Percentiles rank a stretch among this genome's conserved stretches.
Conservation (phyloP, 2,888 invertebrate species). For the Pollenia angustigena region DNA sequence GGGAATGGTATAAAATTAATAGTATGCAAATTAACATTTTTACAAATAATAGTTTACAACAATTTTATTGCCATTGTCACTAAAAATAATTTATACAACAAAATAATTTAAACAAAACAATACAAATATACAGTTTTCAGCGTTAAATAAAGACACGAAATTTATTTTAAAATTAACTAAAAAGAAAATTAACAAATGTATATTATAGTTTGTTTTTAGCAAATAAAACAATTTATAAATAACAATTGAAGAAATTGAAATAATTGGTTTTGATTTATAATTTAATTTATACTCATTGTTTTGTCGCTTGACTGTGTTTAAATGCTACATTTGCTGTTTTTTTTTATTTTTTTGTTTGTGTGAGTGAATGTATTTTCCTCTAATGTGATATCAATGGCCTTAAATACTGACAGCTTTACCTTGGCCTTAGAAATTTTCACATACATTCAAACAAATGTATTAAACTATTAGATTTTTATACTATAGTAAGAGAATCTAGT, state of each 20-base stretch:
- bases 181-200: constrained; percentile 12
- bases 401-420: constrained; percentile 78
- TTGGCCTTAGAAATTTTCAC: constrained; percentile 80
- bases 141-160: neutral
- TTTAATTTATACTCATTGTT: constrained; percentile 10
- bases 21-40: neutral
- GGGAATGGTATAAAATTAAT: too few relatives aligned
- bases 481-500: neutral
- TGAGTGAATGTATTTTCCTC: constrained; percentile 71
- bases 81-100: constrained; percentile 26
- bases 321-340: neutral
- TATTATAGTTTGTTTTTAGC: neutral
- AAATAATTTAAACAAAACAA: constrained; percentile 16
- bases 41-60: constrained; percentile 11
- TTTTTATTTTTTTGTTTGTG: neutral
- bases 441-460: constrained; percentile 47
- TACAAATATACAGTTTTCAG: constrained; percentile 16
- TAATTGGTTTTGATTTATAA: neutral
- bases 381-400: constrained; percentile 78
- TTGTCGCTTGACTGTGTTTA: neutral
- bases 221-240: constrained; percentile 22
- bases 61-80: constrained; percentile 50
- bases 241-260: too few relatives aligned
- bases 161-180: constrained; percentile 21
- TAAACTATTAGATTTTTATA: constrained; percentile 32